Evolutionary conservation across 2,113 vertebrate genomes (phyloP), one percentile per base, ranked within the genome.

Genomic region (Trematomus loennbergii): DNA sequence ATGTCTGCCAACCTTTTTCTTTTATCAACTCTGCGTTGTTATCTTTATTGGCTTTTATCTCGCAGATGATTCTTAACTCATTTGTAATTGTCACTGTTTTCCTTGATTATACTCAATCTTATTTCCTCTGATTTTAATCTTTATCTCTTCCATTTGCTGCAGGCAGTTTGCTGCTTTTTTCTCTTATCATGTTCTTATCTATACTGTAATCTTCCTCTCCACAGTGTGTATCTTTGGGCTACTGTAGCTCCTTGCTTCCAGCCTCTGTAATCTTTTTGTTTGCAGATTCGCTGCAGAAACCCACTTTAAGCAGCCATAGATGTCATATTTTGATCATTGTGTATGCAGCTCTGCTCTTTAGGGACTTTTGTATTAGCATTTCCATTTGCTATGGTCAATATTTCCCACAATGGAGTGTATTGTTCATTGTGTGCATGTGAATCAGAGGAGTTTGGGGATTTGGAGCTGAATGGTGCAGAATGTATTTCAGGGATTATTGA

Each of bases 301-400:
- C 73, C 29, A 13, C 29, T 80, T 64, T 78, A 40, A 85, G 53
- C 1, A 0, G 22, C 60, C 8, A 4, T 45, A 78, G 63, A 63
- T 75, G 72, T 75, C 59, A 75, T 62, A 59, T 76, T 80, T 67
- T 78, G 55, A 77, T 84, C 29, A 16, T 16, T 57, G 68, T 66
- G 64, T 20, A 76, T 80, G 60, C 46, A 60, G 83, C 86, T 82
- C 67, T 70, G 90, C 12, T 76, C 81, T 81, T 59, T 11, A 13
- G 90, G 86, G 90, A 82, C 22, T 69, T 49, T 29, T 15, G 49
- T 46, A 90, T 92, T 87, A 83, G 87, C 92, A 90, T 92, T 92
- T 90, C 84, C 78, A 89, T 92, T 93, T 88, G 82, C 84, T 66
- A 50, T 17, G 75, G 88, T 91, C 88, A 90, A 90, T 92, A 90